Base-by-base conservation (phyloP, 23 tunicate species). In the Trididemnum nubilum region DNA sequence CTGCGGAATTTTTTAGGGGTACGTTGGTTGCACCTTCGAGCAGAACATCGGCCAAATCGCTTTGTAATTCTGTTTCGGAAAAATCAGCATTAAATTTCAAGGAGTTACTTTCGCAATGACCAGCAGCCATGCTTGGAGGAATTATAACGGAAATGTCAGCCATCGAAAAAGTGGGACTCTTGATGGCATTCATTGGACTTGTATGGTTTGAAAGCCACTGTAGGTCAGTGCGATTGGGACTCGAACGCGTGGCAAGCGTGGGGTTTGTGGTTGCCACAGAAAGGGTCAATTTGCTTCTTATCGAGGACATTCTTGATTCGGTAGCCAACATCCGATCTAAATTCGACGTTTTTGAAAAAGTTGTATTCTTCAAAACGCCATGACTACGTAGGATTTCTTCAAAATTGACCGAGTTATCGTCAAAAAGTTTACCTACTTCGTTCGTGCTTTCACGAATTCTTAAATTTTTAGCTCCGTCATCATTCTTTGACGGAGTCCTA, bases 91-190 rank as follows among this genome's bases (percentile, higher is more conserved):
- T n/a, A n/a, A n/a, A n/a, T n/a, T n/a, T n/a, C n/a, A n/a, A n/a
- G n/a, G n/a, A n/a, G n/a, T n/a, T n/a, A n/a, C n/a, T n/a, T n/a
- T n/a, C n/a, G n/a, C n/a, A n/a, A n/a, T n/a, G n/a, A n/a, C n/a
- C n/a, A n/a, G n/a, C n/a, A n/a, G n/a, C n/a, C 67, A 61, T n/a
- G n/a, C 5, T 61, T 32, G 57, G 15, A 5, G 87, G 87, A 36
- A 83, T 60, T 29, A 83, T 73, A 12, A 83, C 73, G 0, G 81
- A 7, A 0, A 83, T 83, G 37, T 83, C 87, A 24, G 87, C 87
- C 87, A 83, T 73, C 4, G 87, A 83, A 39, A 83, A 63, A 3
- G 87, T 59, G 2, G 86, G 79, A 35, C 85, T 81, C 40, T 65
- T 66, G 19, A 73, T 4, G 3, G 58, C 58, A 26, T 26, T 27